phyloP scores from a whole-genome alignment of 2,113 vertebrate species.

The Marmota flaviventris region DNA sequence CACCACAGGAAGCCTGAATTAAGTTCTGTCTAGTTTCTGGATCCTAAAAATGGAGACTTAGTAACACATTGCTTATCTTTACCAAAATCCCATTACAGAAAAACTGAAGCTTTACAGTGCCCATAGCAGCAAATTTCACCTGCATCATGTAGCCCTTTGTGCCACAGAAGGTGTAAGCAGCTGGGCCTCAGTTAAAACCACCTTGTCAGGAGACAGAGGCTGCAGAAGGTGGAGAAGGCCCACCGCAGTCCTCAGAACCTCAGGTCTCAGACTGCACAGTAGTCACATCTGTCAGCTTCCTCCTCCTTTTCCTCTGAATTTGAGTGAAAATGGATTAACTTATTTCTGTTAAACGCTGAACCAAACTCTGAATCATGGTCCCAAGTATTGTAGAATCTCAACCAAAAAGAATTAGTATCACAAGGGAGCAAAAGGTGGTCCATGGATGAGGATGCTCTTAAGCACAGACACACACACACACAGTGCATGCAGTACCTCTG shows the following conservation, averaged over 20 bases:
- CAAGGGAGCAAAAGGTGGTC: background rate
- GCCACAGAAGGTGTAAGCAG: background rate
- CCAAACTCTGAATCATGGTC: background rate
- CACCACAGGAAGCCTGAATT: background rate
- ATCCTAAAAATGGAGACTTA: background rate
- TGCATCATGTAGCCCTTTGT: background rate
- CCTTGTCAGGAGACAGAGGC: accelerated
- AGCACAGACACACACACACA: background rate
- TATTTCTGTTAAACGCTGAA: background rate
- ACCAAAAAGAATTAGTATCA: background rate
- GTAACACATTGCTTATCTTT: background rate
- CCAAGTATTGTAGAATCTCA: background rate
- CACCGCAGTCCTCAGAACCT: background rate
- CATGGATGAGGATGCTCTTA: background rate
- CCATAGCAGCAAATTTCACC: background rate
- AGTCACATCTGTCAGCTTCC: background rate
- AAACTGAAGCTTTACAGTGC: background rate
- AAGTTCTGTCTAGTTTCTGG: background rate
- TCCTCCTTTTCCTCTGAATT: background rate
- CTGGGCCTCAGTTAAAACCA: background rate
- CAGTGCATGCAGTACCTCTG: background rate
- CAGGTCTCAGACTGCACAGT: background rate
- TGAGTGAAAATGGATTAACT: background rate
- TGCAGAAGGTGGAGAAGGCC: background rate
- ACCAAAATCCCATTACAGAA: background rate